These are phyloP conservation scores for Nanorana parkeri DNA, from an alignment of 2,113 vertebrate species.

Conservation along the genomic window DNA sequence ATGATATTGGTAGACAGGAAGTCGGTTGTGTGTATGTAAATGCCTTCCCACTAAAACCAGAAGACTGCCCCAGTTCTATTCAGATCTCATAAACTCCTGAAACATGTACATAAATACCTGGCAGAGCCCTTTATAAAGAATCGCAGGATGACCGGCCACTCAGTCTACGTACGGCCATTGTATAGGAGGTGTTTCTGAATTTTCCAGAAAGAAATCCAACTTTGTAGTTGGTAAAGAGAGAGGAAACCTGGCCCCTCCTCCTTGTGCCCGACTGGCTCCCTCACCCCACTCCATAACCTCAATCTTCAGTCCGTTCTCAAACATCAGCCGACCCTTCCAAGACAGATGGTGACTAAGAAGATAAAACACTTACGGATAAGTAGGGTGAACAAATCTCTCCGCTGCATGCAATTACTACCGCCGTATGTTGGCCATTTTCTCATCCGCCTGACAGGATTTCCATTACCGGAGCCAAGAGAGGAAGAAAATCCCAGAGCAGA, in stretches of 20 bases:
- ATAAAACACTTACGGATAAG: slow-evolving; percentile 28
- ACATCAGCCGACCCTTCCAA: slow-evolving; percentile 4
- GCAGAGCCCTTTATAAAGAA: no score
- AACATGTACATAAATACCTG: no score
- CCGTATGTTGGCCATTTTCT: background rate
- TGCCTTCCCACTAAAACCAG: no score
- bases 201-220: no score
- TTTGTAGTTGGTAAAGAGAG: no score
- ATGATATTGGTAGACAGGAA: no score
- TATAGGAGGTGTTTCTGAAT: no score
- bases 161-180: no score
- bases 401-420: background rate
- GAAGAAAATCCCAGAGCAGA: background rate
- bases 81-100: no score
- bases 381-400: background rate
- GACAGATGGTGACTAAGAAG: slow-evolving; percentile 29
- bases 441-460: slow-evolving; percentile 4
- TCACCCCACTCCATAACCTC: background rate
- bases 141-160: no score
- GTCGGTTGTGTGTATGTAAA: no score
- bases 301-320: background rate
- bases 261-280: background rate
- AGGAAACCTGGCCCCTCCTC: background rate
- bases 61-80: no score
- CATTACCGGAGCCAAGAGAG: background rate